Conservation (phyloP, 2,888 invertebrate species). For the Bedellia somnulentella region DNA sequence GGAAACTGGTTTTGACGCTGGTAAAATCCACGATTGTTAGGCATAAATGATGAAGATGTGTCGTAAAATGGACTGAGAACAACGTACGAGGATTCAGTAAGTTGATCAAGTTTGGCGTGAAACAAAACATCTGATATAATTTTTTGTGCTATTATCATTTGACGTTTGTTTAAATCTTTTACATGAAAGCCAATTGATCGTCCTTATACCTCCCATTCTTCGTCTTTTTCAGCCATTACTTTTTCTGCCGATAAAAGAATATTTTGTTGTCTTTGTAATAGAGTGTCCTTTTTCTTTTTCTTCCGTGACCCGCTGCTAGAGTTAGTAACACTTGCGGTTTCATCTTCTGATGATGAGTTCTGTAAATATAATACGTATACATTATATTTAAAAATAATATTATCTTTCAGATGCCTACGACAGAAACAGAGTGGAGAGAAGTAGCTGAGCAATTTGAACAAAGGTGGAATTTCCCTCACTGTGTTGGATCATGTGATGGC, state of each 20-base stretch:
- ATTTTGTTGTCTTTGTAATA: constrained; percentile 2
- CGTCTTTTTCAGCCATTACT: too few relatives aligned
- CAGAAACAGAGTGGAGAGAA: constrained; percentile 11
- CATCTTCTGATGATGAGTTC: constrained; percentile 6
- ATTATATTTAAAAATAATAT: constrained; percentile 7
- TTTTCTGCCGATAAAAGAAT: not conserved
- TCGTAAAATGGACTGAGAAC: not conserved
- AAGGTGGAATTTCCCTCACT: constrained; percentile 14
- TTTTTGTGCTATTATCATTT: constrained; percentile 5
- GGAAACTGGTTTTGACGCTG: not conserved
- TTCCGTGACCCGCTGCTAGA: constrained; percentile 3
- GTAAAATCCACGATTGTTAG: not conserved
- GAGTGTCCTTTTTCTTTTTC: constrained; percentile 3
- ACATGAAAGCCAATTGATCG: constrained; percentile 1
- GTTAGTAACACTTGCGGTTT: constrained; percentile 6
- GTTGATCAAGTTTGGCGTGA: constrained; percentile 6
- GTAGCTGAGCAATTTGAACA: constrained; percentile 9
- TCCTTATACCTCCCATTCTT: too few relatives aligned
- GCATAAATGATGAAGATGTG: constrained; percentile 1
- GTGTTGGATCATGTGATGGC: constrained; percentile 14
- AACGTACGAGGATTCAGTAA: constrained; percentile 3
- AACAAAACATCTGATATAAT: constrained; percentile 5
- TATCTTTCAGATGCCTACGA: constrained; percentile 5
- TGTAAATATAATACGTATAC: constrained; percentile 3
- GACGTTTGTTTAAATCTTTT: constrained; percentile 1